phyloP scores from a whole-genome alignment of 2,797 vertebrate species.

The Bryconaethiops microstoma region DNA sequence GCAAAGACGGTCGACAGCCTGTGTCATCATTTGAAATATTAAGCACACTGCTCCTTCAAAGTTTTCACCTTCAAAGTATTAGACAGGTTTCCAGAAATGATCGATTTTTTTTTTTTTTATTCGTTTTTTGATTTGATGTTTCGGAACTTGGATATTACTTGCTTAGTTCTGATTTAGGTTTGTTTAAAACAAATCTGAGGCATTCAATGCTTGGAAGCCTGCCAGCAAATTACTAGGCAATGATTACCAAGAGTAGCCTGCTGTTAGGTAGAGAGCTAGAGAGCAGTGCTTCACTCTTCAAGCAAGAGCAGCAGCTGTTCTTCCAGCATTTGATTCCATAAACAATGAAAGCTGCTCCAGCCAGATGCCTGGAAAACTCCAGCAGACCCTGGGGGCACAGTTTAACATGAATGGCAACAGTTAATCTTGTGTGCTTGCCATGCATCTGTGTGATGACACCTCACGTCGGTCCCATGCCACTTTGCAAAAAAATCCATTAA shows the following conservation, averaged over 20 bases:
- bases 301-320: conserved; percentile 54
- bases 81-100: neutral
- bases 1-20: conserved; percentile 19
- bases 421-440: conserved; percentile 38
- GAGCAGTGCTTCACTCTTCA: conserved; percentile 37
- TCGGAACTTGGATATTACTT: neutral
- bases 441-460: conserved; percentile 50
- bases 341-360: conserved; percentile 53
- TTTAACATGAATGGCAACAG: conserved; percentile 45
- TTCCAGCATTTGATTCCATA: conserved; percentile 49
- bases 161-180: neutral
- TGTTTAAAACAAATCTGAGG: neutral
- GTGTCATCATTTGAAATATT: conserved; percentile 19
- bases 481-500: conserved; percentile 6
- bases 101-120: neutral
- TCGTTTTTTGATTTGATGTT: too few relatives aligned
- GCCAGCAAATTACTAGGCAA: conserved; percentile 43
- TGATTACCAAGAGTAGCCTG: conserved; percentile 48
- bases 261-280: conserved; percentile 44
- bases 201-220: conserved; percentile 19
- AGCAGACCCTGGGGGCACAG: conserved; percentile 48
- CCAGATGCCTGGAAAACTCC: conserved; percentile 53
- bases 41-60: conserved; percentile 2
- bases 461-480: conserved; percentile 47
- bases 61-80: neutral